These are phyloP conservation scores for Galbula dea DNA, from an alignment of 2,113 vertebrate genomes.

Conservation along the genomic window DNA sequence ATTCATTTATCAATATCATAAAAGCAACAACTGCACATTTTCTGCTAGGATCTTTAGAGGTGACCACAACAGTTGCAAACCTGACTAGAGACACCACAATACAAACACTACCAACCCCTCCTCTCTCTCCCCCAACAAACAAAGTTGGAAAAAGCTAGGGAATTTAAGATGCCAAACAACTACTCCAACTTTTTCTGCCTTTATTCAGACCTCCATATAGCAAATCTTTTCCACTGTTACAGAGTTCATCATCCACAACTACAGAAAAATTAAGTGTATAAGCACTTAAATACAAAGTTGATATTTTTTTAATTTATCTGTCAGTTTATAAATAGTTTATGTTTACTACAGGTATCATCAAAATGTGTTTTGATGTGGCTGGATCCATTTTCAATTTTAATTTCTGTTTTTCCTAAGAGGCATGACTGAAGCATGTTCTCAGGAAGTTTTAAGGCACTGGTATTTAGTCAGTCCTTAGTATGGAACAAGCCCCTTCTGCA, in stretches of 20 bases:
- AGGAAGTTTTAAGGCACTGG: neutral
- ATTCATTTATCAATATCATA: neutral
- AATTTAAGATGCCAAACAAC: neutral
- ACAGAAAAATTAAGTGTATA: neutral
- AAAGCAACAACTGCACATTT: neutral
- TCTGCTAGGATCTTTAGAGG: neutral
- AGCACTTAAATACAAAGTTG: neutral
- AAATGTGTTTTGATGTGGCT: neutral
- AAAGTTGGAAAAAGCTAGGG: neutral
- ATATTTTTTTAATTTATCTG: neutral
- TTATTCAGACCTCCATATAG: neutral
- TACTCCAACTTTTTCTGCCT: neutral
- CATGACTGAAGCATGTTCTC: neutral
- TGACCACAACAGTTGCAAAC: neutral
- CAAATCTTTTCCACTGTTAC: neutral
- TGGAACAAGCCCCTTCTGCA: neutral
- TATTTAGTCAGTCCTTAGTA: neutral
- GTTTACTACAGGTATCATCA: neutral
- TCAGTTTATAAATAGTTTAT: neutral
- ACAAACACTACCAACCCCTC: neutral
- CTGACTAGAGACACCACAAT: neutral
- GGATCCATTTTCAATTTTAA: neutral
- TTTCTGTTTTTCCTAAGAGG: neutral
- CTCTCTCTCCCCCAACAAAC: neutral
- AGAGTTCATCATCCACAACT: neutral